Evolutionary conservation across 2,888 invertebrate genomes (phyloP), one percentile per base, ranked within the genome.

Genomic region (Brachyptera putata): DNA sequence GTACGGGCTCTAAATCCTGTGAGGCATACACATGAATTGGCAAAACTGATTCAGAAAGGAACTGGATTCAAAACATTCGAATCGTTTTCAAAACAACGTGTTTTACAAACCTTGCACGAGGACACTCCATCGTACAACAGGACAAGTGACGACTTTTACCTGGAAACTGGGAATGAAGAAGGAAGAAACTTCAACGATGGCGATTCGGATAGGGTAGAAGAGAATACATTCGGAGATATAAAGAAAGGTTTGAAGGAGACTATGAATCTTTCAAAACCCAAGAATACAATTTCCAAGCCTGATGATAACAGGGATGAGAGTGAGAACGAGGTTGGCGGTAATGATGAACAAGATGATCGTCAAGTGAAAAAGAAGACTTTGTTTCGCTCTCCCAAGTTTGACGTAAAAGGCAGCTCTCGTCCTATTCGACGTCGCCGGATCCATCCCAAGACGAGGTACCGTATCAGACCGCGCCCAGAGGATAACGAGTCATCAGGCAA

Each of bases 41-140:
- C 60, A 5, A 37, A 36, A 30, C 37, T 59, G 59, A 21, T 59
- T 16, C 59, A 59, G 13, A 18, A n/a, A n/a, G n/a, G n/a, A n/a
- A n/a, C n/a, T n/a, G n/a, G n/a, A n/a, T n/a, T n/a, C n/a, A n/a
- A n/a, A n/a, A n/a, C n/a, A n/a, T n/a, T n/a, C n/a, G n/a, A n/a
- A n/a, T n/a, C n/a, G n/a, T n/a, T n/a, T n/a, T n/a, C n/a, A n/a
- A n/a, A n/a, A n/a, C n/a, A n/a, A n/a, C n/a, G n/a, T n/a, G n/a
- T n/a, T n/a, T n/a, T n/a, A n/a, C n/a, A n/a, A n/a, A 30, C 14
- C 39, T 39, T 22, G 59, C 53, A 4, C 30, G 34, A 13, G 25
- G 36, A 11, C 18, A 18, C 16, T 39, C 36, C 2, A 24, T 34
- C 26, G 5, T 11, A 26, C n/a, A 24, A 49, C 30, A 34, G 7